These are phyloP conservation scores for Leptogaster cylindrica DNA, from an alignment of 2,888 invertebrate species.

Conservation along the genomic window DNA sequence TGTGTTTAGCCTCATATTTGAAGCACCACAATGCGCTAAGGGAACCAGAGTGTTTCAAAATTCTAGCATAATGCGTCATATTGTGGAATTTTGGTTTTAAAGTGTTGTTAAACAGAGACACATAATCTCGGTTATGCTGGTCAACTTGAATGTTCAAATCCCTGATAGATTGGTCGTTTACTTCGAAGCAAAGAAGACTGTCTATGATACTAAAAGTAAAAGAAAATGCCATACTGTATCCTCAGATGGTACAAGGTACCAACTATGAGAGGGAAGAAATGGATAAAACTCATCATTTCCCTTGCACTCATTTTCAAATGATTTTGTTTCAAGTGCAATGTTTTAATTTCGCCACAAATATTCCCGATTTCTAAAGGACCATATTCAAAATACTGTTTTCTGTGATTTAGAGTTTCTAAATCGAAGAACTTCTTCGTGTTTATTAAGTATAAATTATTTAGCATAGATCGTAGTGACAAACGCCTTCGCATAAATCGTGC, in stretches of 20 bases:
- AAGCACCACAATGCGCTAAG: conserved; percentile 23
- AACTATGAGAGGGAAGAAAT: conserved; percentile 43
- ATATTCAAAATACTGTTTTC: conserved; percentile 42
- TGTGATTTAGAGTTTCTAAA: conserved; percentile 34
- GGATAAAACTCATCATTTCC: conserved; percentile 38
- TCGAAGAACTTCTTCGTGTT: conserved; percentile 32
- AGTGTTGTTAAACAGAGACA: background rate
- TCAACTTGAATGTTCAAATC: background rate
- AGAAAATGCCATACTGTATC: conserved; percentile 45
- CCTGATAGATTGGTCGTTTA: background rate
- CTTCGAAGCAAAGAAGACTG: conserved; percentile 17
- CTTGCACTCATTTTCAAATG: conserved; percentile 41
- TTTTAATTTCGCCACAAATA: conserved; percentile 6
- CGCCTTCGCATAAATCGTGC: no score
- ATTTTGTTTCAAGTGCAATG: conserved; percentile 9
- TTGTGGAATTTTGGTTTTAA: conserved; percentile 26
- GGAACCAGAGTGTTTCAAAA: conserved; percentile 21
- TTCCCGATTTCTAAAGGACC: conserved; percentile 37
- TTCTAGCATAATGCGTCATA: conserved; percentile 24
- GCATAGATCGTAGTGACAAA: no score
- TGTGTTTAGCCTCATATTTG: background rate
- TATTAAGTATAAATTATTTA: conserved; percentile 28
- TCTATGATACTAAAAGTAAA: conserved; percentile 33
- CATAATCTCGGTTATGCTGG: conserved; percentile 16
- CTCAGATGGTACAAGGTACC: conserved; percentile 39